Conservation (phyloP, 2,888 invertebrate species). For the Euphydryas editha region DNA sequence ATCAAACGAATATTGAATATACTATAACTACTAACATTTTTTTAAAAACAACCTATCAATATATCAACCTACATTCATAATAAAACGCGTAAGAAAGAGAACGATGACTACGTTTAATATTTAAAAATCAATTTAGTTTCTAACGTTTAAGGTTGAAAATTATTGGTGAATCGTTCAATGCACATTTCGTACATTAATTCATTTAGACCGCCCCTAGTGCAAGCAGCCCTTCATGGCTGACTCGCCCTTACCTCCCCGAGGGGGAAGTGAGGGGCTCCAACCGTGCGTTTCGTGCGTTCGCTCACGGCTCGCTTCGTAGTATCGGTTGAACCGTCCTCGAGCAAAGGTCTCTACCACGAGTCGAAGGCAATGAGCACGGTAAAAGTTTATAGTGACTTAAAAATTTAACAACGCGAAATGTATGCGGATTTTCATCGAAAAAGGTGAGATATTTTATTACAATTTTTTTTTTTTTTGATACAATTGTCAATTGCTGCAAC, state of each 20-base stretch:
- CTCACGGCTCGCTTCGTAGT: constrained; percentile 28
- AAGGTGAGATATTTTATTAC: constrained; percentile 36
- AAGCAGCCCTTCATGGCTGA: constrained; percentile 31
- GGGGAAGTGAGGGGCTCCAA: constrained; percentile 32
- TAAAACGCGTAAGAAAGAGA: constrained; percentile 12
- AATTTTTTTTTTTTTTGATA: constrained; percentile 11
- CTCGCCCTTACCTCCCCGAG: constrained; percentile 32
- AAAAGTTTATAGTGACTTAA: constrained; percentile 39
- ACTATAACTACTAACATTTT: background rate
- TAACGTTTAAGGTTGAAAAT: constrained; percentile 20
- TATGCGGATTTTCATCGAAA: constrained; percentile 20
- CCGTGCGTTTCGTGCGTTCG: constrained; percentile 26
- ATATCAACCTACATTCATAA: constrained; percentile 4
- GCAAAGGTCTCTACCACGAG: constrained; percentile 8
- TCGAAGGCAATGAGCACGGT: constrained; percentile 37
- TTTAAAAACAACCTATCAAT: constrained; percentile 5
- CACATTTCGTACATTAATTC: constrained; percentile 35
- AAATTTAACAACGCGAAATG: constrained; percentile 37
- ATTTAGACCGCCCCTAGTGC: constrained; percentile 35
- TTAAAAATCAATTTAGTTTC: constrained; percentile 19
- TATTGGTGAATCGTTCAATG: constrained; percentile 25
- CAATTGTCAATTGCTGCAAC: constrained; percentile 26
- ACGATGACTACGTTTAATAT: background rate
- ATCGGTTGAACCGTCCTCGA: constrained; percentile 30
- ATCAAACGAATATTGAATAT: background rate